Base-by-base conservation (phyloP, 37 sponge, comb jelly and placozoan genomes). In the Beroe ovata region DNA sequence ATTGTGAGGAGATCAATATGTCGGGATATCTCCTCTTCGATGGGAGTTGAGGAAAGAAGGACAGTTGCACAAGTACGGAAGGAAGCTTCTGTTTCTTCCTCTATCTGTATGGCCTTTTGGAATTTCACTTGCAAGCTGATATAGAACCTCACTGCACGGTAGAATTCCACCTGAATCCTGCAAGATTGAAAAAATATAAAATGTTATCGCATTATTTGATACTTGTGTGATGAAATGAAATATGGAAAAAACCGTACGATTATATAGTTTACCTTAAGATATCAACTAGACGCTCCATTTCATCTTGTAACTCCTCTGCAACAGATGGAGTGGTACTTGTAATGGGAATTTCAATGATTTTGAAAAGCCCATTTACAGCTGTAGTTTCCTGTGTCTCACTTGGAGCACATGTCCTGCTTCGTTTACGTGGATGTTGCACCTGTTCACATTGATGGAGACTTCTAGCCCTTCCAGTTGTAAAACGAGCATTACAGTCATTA, bases 151-250 rank as follows among this genome's bases (percentile, higher is more conserved):
- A 30, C 35, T 1, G 69, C 25, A 14, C 35, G 16, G 36, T 66
- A 66, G 34, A 66, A 66, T 37, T 66, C 69, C 19, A 66, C 4
- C 16, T 66, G 69, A 14, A 66, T 33, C 69, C 69, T 66, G 35
- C 2, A 30, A 66, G 11, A 47, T 47, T n/a, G n/a, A n/a, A n/a
- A n/a, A n/a, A n/a, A n/a, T n/a, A n/a, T n/a, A n/a, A n/a, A n/a
- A n/a, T n/a, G n/a, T n/a, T n/a, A n/a, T n/a, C n/a, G n/a, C n/a
- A n/a, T n/a, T n/a, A n/a, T n/a, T n/a, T n/a, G n/a, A n/a, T n/a
- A n/a, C n/a, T n/a, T n/a, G n/a, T n/a, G n/a, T n/a, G n/a, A n/a
- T n/a, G n/a, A n/a, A n/a, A n/a, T n/a, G n/a, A n/a, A n/a, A n/a
- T n/a, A n/a, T n/a, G n/a, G n/a, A n/a, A n/a, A n/a, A n/a, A n/a